These are phyloP conservation scores for Patella ulyssiponensis DNA, from an alignment of 2,888 invertebrate species.

Conservation along the genomic window DNA sequence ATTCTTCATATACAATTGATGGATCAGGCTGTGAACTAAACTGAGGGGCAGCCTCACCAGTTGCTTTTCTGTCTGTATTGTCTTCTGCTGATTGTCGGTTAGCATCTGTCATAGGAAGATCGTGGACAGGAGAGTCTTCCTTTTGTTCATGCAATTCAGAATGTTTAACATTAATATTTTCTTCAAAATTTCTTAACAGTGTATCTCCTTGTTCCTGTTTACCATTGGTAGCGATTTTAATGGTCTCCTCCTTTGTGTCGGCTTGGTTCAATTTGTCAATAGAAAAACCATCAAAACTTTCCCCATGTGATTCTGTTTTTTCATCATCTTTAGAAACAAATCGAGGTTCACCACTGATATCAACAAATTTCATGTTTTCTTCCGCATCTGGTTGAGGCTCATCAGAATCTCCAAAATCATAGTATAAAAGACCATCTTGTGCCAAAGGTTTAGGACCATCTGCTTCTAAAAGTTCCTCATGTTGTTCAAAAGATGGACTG, in stretches of 20 bases:
- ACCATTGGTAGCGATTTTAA: too few relatives aligned
- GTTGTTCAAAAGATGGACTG: neutral
- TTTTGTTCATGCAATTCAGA: neutral
- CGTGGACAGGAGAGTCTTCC: neutral
- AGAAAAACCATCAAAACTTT: too few relatives aligned
- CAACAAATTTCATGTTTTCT: neutral
- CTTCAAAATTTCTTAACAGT: neutral
- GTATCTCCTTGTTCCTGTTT: neutral
- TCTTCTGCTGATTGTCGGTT: too few relatives aligned
- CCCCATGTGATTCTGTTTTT: neutral
- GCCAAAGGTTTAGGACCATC: conserved; percentile 3
- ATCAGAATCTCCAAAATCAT: conserved; percentile 10
- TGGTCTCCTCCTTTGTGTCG: too few relatives aligned
- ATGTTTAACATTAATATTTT: neutral
- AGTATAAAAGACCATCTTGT: neutral
- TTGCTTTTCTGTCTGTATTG: too few relatives aligned
- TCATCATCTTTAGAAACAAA: neutral
- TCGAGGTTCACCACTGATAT: neutral
- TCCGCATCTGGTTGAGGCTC: neutral
- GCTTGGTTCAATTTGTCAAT: too few relatives aligned
- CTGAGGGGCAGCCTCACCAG: too few relatives aligned
- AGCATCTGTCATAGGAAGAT: too few relatives aligned
- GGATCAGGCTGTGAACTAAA: too few relatives aligned
- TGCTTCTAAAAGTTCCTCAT: neutral
- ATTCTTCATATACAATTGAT: too few relatives aligned